Evolutionary conservation across 2,797 vertebrate genomes (phyloP), one percentile per base, ranked within the genome.

Genomic region (Anabas testudineus): DNA sequence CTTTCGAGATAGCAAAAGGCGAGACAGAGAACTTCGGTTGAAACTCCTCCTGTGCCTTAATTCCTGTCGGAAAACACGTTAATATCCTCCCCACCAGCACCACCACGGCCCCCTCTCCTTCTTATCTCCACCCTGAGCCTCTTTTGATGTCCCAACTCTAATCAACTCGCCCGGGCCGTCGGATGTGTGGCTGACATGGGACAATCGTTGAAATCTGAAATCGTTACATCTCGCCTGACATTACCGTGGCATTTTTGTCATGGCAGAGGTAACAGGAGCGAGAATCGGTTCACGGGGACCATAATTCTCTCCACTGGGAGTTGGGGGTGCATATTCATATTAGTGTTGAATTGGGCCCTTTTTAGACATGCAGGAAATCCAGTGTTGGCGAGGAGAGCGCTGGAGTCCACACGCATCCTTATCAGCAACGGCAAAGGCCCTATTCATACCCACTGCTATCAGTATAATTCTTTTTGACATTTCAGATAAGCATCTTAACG

Each of bases 191-290:
- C 81, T 88, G 92, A 91, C 92, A 91, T 63, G 55, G 75, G 85
- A 86, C 90, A 93, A 94, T 94, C 93, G 68, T 62, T 74, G 18
- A 69, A 80, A 94, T 95, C 94, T 93, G 88, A 14, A 92, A 94
- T 93, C 92, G 81, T 90, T 88, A 90, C 91, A 95, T 95, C 93
- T 95, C 81, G 78, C 84, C 86, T 95, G 94, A 95, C 94, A 95
- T 95, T 95, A 93, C 86, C 81, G 86, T 95, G 94, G 93, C 93
- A 95, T 95, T 95, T 95, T 95, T 95, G 92, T 87, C 77, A 76
- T 90, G 87, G 91, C 89, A 84, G 87, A 90, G 89, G 89, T 88
- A 90, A 87, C 74, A 70, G 75, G 87, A 92, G 89, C 67, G 89
- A 79, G 84, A 83, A 86, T 83, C 82, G 80, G 89, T 93, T 93